phyloP scores from a whole-genome alignment of 35 echinoderm and acorn worm genomes.

The Stichopus chloronotus region DNA sequence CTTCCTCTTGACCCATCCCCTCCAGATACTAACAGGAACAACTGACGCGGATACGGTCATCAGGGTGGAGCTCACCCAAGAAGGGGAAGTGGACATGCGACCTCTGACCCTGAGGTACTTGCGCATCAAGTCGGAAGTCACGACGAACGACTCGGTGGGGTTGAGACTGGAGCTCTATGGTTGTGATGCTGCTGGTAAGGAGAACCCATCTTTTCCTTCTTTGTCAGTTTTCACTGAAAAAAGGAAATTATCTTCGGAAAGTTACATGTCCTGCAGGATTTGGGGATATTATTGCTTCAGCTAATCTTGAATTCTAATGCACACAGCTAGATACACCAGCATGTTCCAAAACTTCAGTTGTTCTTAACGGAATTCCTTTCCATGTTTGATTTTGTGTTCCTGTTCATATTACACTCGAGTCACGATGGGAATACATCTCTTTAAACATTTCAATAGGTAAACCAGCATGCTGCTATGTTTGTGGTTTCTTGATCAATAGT shows the following conservation, averaged over 20 bases:
- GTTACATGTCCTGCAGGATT: not conserved
- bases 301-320: not conserved
- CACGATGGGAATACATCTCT: too few species aligned
- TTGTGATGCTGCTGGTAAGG: conserved; percentile 68
- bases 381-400: too few species aligned
- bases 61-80: conserved; percentile 64
- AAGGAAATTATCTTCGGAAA: not conserved
- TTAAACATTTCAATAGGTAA: too few species aligned
- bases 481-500: too few species aligned
- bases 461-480: too few species aligned
- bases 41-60: conserved; percentile 58
- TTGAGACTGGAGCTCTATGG: conserved; percentile 85
- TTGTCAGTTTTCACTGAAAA: not conserved
- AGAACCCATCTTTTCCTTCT: not conserved
- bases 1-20: too few species aligned
- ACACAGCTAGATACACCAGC: too few species aligned
- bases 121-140: conserved; percentile 77
- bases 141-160: conserved; percentile 69
- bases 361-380: too few species aligned
- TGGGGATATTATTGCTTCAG: not conserved
- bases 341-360: too few species aligned
- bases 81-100: conserved; percentile 64
- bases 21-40: conserved; percentile 72
- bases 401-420: too few species aligned
- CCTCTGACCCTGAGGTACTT: conserved; percentile 74